Percentiles rank a stretch among this genome's conserved stretches.
phyloP scores from a whole-genome alignment of 2,113 vertebrate species.

The Paraplagusia blochii region DNA sequence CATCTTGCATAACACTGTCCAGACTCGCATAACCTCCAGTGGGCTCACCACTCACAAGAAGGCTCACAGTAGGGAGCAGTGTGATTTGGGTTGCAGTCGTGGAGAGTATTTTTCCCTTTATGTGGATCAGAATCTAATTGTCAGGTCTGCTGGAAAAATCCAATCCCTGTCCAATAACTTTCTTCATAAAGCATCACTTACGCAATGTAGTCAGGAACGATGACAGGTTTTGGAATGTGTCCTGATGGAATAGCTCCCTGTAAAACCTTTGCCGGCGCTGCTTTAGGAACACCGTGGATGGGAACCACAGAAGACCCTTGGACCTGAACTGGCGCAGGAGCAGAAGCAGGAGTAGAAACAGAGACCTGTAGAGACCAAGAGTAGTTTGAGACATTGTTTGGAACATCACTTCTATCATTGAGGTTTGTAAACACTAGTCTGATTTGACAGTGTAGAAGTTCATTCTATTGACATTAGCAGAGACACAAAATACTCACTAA shows the following conservation, averaged over 20 bases:
- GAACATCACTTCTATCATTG: neutral
- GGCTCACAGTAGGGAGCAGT: no score
- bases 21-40: no score
- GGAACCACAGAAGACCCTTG: slow-evolving; percentile 58
- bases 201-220: slow-evolving; percentile 95
- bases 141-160: no score
- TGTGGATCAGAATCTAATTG: no score
- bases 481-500: slow-evolving; percentile 69
- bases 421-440: neutral
- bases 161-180: neutral
- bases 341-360: slow-evolving; percentile 9
- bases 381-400: neutral
- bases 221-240: slow-evolving; percentile 92
- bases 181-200: slow-evolving; percentile 69
- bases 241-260: slow-evolving; percentile 90
- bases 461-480: no score
- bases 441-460: neutral
- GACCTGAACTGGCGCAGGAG: slow-evolving; percentile 40
- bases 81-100: no score
- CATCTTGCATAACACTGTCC: no score
- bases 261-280: slow-evolving; percentile 74
- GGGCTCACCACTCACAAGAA: no score
- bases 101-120: no score
- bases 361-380: slow-evolving; percentile 11
- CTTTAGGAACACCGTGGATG: slow-evolving; percentile 34